Base-by-base conservation (phyloP, 2,888 invertebrate genomes). In the Diploptera punctata region DNA sequence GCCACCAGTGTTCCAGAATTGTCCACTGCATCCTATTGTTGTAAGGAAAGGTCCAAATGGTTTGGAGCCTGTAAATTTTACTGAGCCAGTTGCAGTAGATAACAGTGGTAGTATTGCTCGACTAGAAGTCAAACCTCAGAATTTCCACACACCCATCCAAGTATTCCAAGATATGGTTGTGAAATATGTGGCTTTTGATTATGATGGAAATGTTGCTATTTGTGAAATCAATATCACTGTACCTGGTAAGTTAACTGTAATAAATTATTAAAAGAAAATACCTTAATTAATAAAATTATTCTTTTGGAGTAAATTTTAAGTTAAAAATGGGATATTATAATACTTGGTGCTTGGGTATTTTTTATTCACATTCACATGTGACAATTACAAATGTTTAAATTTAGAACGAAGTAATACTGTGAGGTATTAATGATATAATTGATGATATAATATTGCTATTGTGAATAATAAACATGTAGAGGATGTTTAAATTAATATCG, bases 151-250 rank as follows among this genome's bases (percentile, higher is more conserved):
- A 0, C 97, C 97, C 0, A 88, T 94, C 76, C 90, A 91, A 81
- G 89, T 96, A 13, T 96, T 97, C 83, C 91, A 95, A 80, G 96
- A 97, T 76, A 94, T 94, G 80, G 93, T 95, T 31, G 95, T 98
- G 0, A 93, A 95, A 84, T 99, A 98, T 80, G 93, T 97, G 0
- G 99, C 98, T 2, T 98, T 95, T 79, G 99, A 99, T 84, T 96
- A 95, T 79, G 98, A 98, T 80, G 98, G 98, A 77, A 99, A 99
- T 80, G 97, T 97, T 16, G 99, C 98, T 16, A 96, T 97, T 80
- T 99, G 99, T 81, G 94, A 95, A 86, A 96, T 99, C 33, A 96
- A 97, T 79, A 95, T 99, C 33, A 95, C 97, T 0, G 96, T 97
- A 10, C 95, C 95, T 33, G 87, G 87, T 87, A 79, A 77, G 79